Evolutionary conservation across 2,113 vertebrate genomes (phyloP).

Genomic region (Chauna torquata): DNA sequence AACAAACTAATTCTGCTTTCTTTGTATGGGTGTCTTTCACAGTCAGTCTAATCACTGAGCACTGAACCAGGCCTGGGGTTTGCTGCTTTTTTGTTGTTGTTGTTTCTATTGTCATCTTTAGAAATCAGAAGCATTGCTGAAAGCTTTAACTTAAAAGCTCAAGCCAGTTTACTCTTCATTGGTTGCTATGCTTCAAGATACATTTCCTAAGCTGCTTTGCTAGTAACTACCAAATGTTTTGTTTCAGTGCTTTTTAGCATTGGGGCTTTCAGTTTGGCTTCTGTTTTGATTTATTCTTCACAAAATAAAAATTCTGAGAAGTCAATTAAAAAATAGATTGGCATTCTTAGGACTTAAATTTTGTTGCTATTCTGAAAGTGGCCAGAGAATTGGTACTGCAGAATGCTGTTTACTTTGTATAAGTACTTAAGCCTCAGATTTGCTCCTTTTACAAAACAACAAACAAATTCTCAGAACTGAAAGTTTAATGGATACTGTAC

Average conservation of each 20-base stretch:
- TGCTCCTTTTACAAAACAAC: background rate
- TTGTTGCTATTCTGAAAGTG: background rate
- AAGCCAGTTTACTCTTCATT: background rate
- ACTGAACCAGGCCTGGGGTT: background rate
- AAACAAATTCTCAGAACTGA: background rate
- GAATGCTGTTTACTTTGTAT: background rate
- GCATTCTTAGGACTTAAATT: background rate
- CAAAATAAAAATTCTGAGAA: constrained; percentile 11
- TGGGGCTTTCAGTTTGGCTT: background rate
- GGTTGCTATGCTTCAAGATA: constrained; percentile 42
- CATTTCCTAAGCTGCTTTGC: constrained; percentile 16
- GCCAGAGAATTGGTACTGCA: background rate
- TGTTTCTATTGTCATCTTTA: constrained; percentile 31
- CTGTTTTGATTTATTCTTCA: constrained; percentile 7
- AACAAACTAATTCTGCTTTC: constrained; percentile 40
- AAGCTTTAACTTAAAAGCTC: constrained; percentile 57
- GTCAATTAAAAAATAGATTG: constrained; percentile 27
- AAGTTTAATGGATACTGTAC: background rate
- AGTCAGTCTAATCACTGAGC: background rate
- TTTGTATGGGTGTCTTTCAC: constrained; percentile 18
- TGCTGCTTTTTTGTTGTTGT: background rate
- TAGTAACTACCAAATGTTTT: constrained; percentile 32
- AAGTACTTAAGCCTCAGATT: background rate
- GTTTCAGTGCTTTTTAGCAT: background rate
- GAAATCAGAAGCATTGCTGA: constrained; percentile 13